A percentile compares a stretch with the other conserved stretches of the same genome.
These are phyloP conservation scores for Globia sparganii DNA, from an alignment of 2,888 invertebrate genomes.

Conservation along the genomic window DNA sequence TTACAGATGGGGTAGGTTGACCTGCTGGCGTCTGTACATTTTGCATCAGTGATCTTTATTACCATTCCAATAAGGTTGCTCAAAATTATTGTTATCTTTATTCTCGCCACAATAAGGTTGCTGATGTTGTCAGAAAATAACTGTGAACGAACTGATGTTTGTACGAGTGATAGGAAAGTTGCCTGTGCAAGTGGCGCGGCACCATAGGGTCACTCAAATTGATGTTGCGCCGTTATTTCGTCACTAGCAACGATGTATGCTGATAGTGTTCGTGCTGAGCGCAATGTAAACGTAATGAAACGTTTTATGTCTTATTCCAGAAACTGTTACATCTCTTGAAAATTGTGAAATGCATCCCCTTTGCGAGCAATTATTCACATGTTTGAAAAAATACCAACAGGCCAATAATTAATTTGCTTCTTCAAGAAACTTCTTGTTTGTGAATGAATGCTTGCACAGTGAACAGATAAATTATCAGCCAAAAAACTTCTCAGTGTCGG, in stretches of 20 bases:
- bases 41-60: not conserved
- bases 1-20: no score
- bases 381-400: not conserved
- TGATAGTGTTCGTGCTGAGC: slow-evolving; percentile 84
- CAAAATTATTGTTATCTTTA: no score
- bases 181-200: slow-evolving; percentile 77
- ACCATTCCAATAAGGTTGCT: not conserved
- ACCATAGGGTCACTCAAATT: slow-evolving; percentile 85
- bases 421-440: not conserved
- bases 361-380: not conserved
- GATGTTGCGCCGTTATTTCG: slow-evolving; percentile 78
- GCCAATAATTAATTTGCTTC: not conserved
- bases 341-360: not conserved
- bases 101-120: no score
- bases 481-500: not conserved
- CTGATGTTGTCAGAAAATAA: no score
- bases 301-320: not conserved
- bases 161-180: slow-evolving; percentile 86
- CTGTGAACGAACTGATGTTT: slow-evolving; percentile 3
- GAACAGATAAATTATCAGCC: not conserved
- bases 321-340: not conserved
- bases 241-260: slow-evolving; percentile 73
- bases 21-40: no score
- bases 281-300: no score
- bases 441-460: not conserved